These are phyloP conservation scores for Orchesella flavescens DNA, from an alignment of 2,888 invertebrate genomes.

Conservation along the genomic window DNA sequence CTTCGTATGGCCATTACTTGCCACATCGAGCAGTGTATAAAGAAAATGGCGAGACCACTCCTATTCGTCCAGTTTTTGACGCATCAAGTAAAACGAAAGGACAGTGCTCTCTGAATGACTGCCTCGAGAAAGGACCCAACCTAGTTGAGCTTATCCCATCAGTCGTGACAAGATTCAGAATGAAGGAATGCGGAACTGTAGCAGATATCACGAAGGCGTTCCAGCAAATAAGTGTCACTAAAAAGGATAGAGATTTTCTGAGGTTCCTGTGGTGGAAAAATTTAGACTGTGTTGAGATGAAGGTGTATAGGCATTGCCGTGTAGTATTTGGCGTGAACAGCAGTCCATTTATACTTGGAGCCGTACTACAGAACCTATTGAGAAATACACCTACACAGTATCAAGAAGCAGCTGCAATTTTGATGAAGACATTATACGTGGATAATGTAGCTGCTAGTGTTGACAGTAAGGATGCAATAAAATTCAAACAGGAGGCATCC, in stretches of 20 bases:
- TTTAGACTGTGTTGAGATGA: not conserved
- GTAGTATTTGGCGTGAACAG: slow-evolving; percentile 71
- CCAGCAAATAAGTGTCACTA: slow-evolving; percentile 71
- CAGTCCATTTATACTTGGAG: slow-evolving; percentile 67
- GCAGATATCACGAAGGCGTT: slow-evolving; percentile 73
- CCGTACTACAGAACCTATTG: slow-evolving; percentile 70
- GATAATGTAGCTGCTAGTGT: slow-evolving; percentile 5
- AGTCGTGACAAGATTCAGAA: slow-evolving; percentile 55
- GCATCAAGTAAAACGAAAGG: slow-evolving; percentile 35
- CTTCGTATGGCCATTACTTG: slow-evolving; percentile 20
- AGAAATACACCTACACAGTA: not conserved
- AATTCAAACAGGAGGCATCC: not conserved
- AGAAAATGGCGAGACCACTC: slow-evolving; percentile 29
- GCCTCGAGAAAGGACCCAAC: slow-evolving; percentile 69
- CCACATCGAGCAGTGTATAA: slow-evolving; percentile 68
- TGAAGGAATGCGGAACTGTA: slow-evolving; percentile 63
- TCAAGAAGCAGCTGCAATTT: not conserved
- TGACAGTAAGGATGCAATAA: not conserved
- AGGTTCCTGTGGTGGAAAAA: slow-evolving; percentile 51
- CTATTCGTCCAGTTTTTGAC: slow-evolving; percentile 40
- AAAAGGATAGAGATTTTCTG: slow-evolving; percentile 68
- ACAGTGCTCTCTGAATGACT: slow-evolving; percentile 67
- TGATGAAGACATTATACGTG: slow-evolving; percentile 19
- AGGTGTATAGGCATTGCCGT: slow-evolving; percentile 66
- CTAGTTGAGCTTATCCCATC: slow-evolving; percentile 66